These are phyloP conservation scores for Melozone crissalis DNA, from an alignment of 2,113 vertebrate genomes.

Conservation along the genomic window DNA sequence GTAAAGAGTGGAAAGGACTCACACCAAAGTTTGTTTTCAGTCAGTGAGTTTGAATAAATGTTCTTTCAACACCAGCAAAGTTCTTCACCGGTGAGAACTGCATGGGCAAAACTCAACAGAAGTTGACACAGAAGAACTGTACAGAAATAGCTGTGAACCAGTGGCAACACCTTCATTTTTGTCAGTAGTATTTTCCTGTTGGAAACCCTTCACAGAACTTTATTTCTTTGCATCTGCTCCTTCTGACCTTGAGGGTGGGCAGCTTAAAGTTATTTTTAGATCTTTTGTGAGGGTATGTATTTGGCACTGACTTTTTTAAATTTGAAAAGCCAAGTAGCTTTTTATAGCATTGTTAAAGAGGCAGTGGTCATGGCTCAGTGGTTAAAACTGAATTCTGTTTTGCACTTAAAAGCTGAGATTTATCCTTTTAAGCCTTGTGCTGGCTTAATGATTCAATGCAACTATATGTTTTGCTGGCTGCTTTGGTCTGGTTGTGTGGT, in stretches of 20 bases:
- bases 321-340: neutral
- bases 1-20: neutral
- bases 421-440: neutral
- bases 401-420: conserved; percentile 37
- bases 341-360: conserved; percentile 21
- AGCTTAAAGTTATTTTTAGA: conserved; percentile 25
- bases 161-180: neutral
- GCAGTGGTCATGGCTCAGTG: conserved; percentile 13
- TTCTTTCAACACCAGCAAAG: neutral
- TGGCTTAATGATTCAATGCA: neutral
- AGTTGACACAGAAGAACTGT: neutral
- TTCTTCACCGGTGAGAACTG: neutral
- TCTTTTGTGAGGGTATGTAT: neutral
- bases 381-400: neutral
- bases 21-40: neutral
- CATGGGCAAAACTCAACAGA: neutral
- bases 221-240: neutral
- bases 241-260: conserved; percentile 4
- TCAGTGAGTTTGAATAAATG: neutral
- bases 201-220: neutral
- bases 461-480: neutral
- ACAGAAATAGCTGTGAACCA: neutral
- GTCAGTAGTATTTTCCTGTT: neutral
- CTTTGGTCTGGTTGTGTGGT: neutral
- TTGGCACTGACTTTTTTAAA: neutral